Conservation (phyloP, 2,797 vertebrate species). For the Sebastolobus alascanus region DNA sequence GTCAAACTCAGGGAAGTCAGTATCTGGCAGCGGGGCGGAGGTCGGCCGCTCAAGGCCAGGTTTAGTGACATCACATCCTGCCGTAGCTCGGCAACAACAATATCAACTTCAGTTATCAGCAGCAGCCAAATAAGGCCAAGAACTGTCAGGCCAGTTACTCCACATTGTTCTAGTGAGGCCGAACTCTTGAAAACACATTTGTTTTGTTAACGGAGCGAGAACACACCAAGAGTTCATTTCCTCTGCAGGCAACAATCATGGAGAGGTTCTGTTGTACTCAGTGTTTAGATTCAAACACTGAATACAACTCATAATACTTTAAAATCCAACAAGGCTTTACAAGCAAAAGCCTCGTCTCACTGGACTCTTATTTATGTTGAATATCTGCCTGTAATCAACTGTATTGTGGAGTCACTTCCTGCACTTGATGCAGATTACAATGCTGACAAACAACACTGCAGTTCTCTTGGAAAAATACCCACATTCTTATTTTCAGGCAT, state of each 20-base stretch:
- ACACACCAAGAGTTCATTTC: constrained; percentile 36
- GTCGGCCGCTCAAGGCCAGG: constrained; percentile 36
- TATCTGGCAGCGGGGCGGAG: background rate
- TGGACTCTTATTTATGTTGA: background rate
- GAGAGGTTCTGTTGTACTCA: background rate
- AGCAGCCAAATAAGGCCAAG: constrained; percentile 46
- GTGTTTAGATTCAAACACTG: background rate
- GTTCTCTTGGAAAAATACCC: background rate
- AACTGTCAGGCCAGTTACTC: constrained; percentile 43
- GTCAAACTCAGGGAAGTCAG: constrained; percentile 4
- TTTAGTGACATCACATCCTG: constrained; percentile 63
- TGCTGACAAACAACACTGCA: background rate
- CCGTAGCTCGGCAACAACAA: constrained; percentile 21
- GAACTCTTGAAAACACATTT: constrained; percentile 35
- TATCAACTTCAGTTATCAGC: constrained; percentile 41
- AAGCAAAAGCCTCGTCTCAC: background rate
- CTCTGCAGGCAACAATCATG: constrained; percentile 8
- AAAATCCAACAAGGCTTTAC: background rate
- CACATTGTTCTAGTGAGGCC: constrained; percentile 46
- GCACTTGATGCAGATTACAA: background rate
- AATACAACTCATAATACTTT: background rate
- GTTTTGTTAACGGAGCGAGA: constrained; percentile 40
- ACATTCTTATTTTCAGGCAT: background rate
- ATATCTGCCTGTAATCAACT: background rate
- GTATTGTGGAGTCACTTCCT: background rate